phyloP scores from a whole-genome alignment of 2,797 vertebrate species.

The Pseudochirops corinnae region DNA sequence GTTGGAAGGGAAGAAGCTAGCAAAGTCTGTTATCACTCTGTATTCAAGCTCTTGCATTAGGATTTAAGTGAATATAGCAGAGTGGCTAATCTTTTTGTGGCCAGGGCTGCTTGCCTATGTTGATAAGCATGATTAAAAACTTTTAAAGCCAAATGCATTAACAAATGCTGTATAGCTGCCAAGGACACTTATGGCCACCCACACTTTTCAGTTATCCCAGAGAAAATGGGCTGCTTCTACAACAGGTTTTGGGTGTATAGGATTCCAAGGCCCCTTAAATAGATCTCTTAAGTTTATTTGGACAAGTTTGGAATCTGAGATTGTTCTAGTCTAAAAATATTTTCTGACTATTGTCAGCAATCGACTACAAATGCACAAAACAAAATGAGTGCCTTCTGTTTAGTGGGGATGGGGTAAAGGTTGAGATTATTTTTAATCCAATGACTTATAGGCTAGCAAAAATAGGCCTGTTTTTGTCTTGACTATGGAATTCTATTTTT shows the following conservation, averaged over 20 bases:
- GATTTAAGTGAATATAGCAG: slow-evolving; percentile 24
- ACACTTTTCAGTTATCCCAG: slow-evolving; percentile 52
- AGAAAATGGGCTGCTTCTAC: background rate
- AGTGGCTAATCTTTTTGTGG: slow-evolving; percentile 68
- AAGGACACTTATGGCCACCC: slow-evolving; percentile 65
- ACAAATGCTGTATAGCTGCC: slow-evolving; percentile 64
- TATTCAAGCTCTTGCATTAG: background rate
- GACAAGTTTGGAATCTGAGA: slow-evolving; percentile 39
- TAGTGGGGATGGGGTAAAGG: background rate
- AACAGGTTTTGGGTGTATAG: slow-evolving; percentile 9
- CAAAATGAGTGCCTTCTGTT: slow-evolving; percentile 33
- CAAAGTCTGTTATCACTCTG: slow-evolving; percentile 5
- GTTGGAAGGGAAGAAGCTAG: background rate
- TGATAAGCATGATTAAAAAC: slow-evolving; percentile 69
- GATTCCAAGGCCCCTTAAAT: slow-evolving; percentile 28
- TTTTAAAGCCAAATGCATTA: slow-evolving; percentile 70
- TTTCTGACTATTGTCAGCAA: slow-evolving; percentile 52
- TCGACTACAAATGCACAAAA: background rate
- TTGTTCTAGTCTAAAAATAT: slow-evolving; percentile 34
- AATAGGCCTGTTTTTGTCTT: slow-evolving; percentile 20
- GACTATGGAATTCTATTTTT: slow-evolving; percentile 46
- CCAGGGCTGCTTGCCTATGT: slow-evolving; percentile 69
- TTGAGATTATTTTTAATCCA: slow-evolving; percentile 3
- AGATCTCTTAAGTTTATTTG: slow-evolving; percentile 21
- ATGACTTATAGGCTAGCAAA: slow-evolving; percentile 3